A percentile compares a stretch with the other conserved stretches of the same genome.
These are phyloP conservation scores for Morelia viridis DNA, from an alignment of 2,797 vertebrate species.

Conservation along the genomic window DNA sequence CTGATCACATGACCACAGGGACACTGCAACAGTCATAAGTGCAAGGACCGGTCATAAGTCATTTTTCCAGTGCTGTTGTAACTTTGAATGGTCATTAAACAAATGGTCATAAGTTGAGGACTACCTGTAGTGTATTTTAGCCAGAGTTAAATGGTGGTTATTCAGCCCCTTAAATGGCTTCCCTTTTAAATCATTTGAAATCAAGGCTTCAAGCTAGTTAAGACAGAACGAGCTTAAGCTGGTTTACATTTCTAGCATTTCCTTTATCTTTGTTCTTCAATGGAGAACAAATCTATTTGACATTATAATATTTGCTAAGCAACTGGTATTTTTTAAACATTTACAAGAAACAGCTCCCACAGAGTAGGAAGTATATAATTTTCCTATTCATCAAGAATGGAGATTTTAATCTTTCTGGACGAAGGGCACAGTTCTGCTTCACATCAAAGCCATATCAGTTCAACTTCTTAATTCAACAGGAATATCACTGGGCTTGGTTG, in stretches of 20 bases:
- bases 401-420: not conserved
- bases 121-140: not conserved
- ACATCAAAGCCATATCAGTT: not conserved
- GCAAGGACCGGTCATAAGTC: too few relatives aligned
- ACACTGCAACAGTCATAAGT: too few relatives aligned
- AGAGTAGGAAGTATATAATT: not conserved
- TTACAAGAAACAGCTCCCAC: not conserved
- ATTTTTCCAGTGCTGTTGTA: too few relatives aligned
- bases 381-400: not conserved
- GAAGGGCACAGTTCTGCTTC: not conserved
- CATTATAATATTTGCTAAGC: not conserved
- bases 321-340: not conserved
- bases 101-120: not conserved
- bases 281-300: not conserved
- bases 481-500: not conserved
- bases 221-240: not conserved
- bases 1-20: too few relatives aligned
- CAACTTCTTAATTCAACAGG: constrained; percentile 18
- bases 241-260: not conserved
- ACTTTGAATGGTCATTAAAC: too few relatives aligned
- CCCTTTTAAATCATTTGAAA: not conserved
- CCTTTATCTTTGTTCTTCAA: not conserved
- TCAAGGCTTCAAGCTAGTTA: not conserved
- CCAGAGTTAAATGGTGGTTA: not conserved
- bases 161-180: not conserved